Evolutionary conservation across 1,140 invertebrate genomes (phyloP), one percentile per base, ranked within the genome.

Genomic region (Cyclina sinensis): DNA sequence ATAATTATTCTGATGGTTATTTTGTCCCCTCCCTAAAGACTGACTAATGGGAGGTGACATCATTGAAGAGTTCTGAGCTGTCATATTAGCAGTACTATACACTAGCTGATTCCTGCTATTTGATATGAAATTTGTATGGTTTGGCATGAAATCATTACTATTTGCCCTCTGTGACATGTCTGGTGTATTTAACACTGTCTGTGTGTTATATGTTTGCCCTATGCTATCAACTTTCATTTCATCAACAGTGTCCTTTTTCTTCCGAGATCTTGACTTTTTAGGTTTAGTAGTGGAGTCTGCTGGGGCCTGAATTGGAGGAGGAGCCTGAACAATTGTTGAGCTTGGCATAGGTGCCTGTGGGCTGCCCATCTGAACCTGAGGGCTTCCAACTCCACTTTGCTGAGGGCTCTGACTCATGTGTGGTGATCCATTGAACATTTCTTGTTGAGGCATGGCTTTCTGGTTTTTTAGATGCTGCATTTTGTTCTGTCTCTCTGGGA

Each of bases 241-340:
- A 79, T 35, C 46, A 18, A 32, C n/a, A 27, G 54, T 62, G 51
- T 90, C 91, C 46, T 93, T 93, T 82, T 93, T 94, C 88, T 93
- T 93, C 21, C 90, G 82, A 57, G 83, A 88, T 73, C 92, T 88
- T 27, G 91, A 37, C 70, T 91, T 92, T 74, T 95, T 94, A 85
- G 92, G 94, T 82, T 94, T 94, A 21, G 94, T 93, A n/a, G 94
- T 93, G 16, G 94, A 95, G 82, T 95, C 94, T 18, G 94, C 92
- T 39, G 93, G 90, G 3, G 94, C 94, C 84, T 95, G 94, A 18
- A 95, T 88, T 35, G 90, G 90, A 9, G 89, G 78, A 80, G 91
- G 83, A 21, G 91, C 68, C 27, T 90, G 90, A 21, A 90, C 85
- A 9, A 92, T 88, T 16, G 91, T 91, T 4, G 92, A 92, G 68